Conservation (phyloP, 1,140 invertebrate genomes). For the Lepidostoma basale region DNA sequence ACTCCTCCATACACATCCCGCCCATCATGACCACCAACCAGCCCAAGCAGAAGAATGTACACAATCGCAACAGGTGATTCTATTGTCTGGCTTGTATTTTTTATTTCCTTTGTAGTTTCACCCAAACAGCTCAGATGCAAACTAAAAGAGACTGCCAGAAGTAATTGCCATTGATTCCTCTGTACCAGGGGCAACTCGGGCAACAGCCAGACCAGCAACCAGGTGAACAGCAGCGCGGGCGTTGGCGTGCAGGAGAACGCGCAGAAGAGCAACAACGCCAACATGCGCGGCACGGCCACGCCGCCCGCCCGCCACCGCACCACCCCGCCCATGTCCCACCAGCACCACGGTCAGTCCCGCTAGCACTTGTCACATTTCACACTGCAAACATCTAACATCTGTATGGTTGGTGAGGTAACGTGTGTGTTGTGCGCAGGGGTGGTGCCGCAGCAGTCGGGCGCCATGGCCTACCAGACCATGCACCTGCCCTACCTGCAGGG, state of each 20-base stretch:
- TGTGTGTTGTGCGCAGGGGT: not conserved
- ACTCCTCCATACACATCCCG: conserved; percentile 67
- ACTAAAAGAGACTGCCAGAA: too few species aligned
- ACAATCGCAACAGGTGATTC: conserved; percentile 61
- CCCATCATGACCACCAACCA: conserved; percentile 64
- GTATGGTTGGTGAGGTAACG: not conserved
- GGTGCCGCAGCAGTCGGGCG: conserved; percentile 5
- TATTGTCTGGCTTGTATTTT: conserved; percentile 37
- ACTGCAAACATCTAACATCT: not conserved
- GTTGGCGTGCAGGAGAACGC: conserved; percentile 33
- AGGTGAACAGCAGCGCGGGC: conserved; percentile 33
- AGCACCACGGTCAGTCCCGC: conserved; percentile 49
- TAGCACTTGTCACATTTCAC: too few species aligned
- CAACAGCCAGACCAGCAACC: conserved; percentile 37
- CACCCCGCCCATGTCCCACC: conserved; percentile 55
- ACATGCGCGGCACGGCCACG: conserved; percentile 51
- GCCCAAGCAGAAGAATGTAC: conserved; percentile 61
- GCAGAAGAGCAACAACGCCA: conserved; percentile 33
- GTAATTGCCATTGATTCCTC: not conserved
- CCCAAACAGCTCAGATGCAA: too few species aligned
- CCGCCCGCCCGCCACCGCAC: conserved; percentile 54
- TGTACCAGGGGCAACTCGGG: conserved; percentile 46
- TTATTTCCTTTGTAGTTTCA: not conserved
- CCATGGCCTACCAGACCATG: conserved; percentile 43
- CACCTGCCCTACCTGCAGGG: conserved; percentile 39